phyloP scores from a whole-genome alignment of 2,888 invertebrate species.

The Melangyna quadrimaculata region DNA sequence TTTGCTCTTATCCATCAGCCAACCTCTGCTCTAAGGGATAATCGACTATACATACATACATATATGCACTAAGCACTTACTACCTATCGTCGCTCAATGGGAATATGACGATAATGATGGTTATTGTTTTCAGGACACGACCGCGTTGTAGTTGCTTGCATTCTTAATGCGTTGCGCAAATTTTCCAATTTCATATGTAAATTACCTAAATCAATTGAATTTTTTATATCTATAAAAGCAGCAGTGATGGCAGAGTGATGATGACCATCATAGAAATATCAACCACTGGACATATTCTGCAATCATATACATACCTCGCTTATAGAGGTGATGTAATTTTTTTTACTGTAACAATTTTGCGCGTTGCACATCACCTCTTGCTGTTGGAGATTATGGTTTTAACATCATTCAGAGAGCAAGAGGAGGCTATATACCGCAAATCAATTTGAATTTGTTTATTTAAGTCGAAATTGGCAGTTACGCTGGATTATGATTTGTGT shows the following conservation, averaged over 20 bases:
- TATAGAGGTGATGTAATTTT: slow-evolving; percentile 37
- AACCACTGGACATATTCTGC: not conserved
- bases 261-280: slow-evolving; percentile 3
- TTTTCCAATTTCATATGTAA: slow-evolving; percentile 60
- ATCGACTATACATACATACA: not conserved
- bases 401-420: not conserved
- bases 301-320: not conserved
- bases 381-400: slow-evolving; percentile 14
- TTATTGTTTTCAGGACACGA: slow-evolving; percentile 29
- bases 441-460: slow-evolving; percentile 51
- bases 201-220: slow-evolving; percentile 63
- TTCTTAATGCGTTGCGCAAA: slow-evolving; percentile 55
- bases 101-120: not conserved
- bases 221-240: slow-evolving; percentile 34
- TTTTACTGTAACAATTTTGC: slow-evolving; percentile 29
- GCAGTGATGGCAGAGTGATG: not conserved
- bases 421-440: slow-evolving; percentile 38
- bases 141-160: slow-evolving; percentile 58
- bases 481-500: slow-evolving; percentile 5
- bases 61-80: too few relatives aligned
- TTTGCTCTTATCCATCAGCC: not conserved
- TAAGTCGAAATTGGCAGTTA: slow-evolving; percentile 10
- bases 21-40: slow-evolving; percentile 4
- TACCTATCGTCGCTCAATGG: not conserved
- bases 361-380: not conserved